These are phyloP conservation scores for Leptinotarsa lineolata DNA, from an alignment of 1,140 invertebrate species.

Conservation along the genomic window DNA sequence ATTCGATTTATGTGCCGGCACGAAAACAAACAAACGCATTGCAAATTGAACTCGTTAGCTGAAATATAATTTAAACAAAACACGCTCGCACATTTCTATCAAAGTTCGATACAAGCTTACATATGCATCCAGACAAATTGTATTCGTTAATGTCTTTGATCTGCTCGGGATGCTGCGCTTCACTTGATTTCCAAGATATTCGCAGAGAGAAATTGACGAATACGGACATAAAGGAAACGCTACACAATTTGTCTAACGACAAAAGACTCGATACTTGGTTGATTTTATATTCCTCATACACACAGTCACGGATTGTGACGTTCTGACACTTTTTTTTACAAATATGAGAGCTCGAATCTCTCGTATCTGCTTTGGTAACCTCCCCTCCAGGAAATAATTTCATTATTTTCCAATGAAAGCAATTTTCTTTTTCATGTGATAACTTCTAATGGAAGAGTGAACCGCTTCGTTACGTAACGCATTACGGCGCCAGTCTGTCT, in stretches of 20 bases:
- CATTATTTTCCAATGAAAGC: no score
- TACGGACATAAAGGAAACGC: not conserved
- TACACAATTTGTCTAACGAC: not conserved
- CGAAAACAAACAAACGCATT: no score
- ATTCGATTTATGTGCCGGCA: no score
- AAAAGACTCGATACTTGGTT: not conserved
- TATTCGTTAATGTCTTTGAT: slow-evolving; percentile 10
- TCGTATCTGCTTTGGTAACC: no score
- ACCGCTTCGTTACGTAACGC: no score
- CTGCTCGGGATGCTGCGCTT: not conserved
- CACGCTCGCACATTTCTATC: not conserved
- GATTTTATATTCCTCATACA: not conserved
- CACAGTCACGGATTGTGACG: not conserved
- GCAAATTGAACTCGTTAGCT: no score
- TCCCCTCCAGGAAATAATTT: no score
- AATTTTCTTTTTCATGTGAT: no score
- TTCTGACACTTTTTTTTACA: not conserved
- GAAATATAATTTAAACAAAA: no score
- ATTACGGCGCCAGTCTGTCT: no score
- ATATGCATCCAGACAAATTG: not conserved
- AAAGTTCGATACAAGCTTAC: not conserved
- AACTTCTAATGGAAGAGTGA: no score
- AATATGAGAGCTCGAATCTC: no score
- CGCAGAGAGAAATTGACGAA: not conserved
- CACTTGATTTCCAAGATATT: not conserved